Evolutionary conservation across 2,888 invertebrate species (phyloP), one percentile per base, ranked within the genome.

Genomic region (Stenodera caucasica): DNA sequence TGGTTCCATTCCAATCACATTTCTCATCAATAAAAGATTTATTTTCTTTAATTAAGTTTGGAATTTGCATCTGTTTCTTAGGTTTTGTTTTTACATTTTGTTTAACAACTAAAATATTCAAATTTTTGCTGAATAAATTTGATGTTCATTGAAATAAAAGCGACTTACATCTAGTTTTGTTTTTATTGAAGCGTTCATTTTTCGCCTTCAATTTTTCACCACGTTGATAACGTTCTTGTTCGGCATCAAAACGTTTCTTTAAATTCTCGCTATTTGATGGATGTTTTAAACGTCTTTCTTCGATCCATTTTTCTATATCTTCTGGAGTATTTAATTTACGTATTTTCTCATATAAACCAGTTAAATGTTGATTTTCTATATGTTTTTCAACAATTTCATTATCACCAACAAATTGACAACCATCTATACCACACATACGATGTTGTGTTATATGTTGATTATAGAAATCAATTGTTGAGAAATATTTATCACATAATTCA

Each of bases 221-320:
- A 63, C 93, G 84, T 63, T 88, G 84, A 55, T 85, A 73, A 75
- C 87, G 88, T 73, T 91, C 92, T 63, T 85, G 84, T 32, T 83
- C 81, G 63, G 85, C 84, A 35, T 87, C 85, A 67, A 84, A 84
- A 72, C 86, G 84, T 66, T 86, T 85, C 62, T 86, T 86, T 29
- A 78, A 83, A 76, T 90, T 93, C 23, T 81, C 83, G 59, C 70
- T 77, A 51, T 64, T 73, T 1, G 67, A 67, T 0, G 80, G 79
- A 69, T 73, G 78, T 71, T 86, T 89, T 81, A 84, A 89, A 77
- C 88, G 90, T 53, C 97, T 83, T 72, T 96, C 94, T 54, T 85
- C 86, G 66, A 88, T 85, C 95, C 96, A 97, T 77, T 90, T 91
- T 32, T 87, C 82, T 60, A 95, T 89, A 67, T 94, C 94, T 77